phyloP scores from a whole-genome alignment of 2,888 invertebrate species.

The Sturmia bella region DNA sequence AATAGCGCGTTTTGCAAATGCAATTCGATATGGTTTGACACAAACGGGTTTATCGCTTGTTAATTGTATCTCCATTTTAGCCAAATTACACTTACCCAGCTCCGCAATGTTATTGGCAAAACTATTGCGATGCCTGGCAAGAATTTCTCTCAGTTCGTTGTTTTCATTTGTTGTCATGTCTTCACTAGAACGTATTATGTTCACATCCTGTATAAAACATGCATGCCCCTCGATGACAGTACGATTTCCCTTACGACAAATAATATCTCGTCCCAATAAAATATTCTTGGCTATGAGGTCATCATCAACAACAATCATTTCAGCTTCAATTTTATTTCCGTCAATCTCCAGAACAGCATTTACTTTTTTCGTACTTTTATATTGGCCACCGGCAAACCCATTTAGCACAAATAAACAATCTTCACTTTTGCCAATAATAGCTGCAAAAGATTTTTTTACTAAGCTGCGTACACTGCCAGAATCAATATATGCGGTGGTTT shows the following conservation, averaged over 20 bases:
- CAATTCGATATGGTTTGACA: conserved; percentile 64
- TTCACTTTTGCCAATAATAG: not conserved
- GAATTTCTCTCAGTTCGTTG: conserved; percentile 18
- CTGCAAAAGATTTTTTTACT: conserved; percentile 23
- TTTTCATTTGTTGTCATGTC: not conserved
- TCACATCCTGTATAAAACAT: conserved; percentile 48
- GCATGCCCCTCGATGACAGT: conserved; percentile 51
- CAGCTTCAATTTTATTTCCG: no score
- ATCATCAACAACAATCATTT: conserved; percentile 29
- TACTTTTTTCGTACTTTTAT: no score
- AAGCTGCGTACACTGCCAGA: conserved; percentile 29
- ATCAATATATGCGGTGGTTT: no score
- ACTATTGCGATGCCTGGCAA: conserved; percentile 14
- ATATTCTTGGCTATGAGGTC: not conserved
- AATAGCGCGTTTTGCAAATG: conserved; percentile 65
- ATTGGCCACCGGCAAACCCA: conserved; percentile 43
- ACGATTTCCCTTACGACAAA: conserved; percentile 50
- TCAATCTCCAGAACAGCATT: no score
- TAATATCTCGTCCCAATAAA: conserved; percentile 22
- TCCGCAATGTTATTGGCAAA: conserved; percentile 51
- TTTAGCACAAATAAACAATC: conserved; percentile 21
- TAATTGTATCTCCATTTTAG: conserved; percentile 61
- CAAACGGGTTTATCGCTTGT: conserved; percentile 27
- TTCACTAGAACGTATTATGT: not conserved
- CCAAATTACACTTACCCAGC: conserved; percentile 53